Evolutionary conservation across 2,113 vertebrate species (phyloP).

Genomic region (Riparia riparia): DNA sequence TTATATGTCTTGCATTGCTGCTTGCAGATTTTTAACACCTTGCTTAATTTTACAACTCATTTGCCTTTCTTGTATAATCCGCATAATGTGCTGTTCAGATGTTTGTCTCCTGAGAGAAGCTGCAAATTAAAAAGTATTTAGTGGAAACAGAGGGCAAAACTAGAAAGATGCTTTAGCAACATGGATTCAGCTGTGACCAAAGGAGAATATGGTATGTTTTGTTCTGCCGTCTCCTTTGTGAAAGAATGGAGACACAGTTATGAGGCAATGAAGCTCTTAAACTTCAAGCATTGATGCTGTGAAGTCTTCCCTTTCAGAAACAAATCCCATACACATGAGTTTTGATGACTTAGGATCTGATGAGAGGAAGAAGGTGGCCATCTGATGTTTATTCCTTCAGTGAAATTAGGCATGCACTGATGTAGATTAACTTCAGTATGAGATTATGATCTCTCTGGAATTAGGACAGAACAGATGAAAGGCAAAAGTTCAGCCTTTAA

Average conservation of each 20-base stretch:
- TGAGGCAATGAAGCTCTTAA: not conserved
- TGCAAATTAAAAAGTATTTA: not conserved
- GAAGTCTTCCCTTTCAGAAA: not conserved
- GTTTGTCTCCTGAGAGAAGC: not conserved
- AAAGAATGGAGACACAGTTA: not conserved
- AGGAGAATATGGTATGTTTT: not conserved
- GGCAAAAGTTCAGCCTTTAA: slow-evolving; percentile 52
- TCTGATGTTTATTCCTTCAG: slow-evolving; percentile 36
- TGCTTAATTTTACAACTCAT: not conserved
- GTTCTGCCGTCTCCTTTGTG: not conserved
- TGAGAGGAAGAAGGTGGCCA: not conserved
- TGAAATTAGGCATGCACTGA: not conserved
- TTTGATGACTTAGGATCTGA: not conserved
- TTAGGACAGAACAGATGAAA: slow-evolving; percentile 49
- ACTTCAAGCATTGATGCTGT: not conserved
- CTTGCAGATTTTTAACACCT: not conserved
- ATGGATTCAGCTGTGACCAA: not conserved
- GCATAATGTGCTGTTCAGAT: not conserved
- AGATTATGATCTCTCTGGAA: slow-evolving; percentile 34
- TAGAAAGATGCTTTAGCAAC: not conserved
- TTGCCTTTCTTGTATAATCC: not conserved
- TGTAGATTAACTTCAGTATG: not conserved
- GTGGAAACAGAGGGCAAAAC: not conserved
- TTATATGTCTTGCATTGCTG: not conserved
- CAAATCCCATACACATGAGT: not conserved